These are phyloP conservation scores for Aphodius sticticus DNA, from an alignment of 2,888 invertebrate genomes.

Conservation along the genomic window DNA sequence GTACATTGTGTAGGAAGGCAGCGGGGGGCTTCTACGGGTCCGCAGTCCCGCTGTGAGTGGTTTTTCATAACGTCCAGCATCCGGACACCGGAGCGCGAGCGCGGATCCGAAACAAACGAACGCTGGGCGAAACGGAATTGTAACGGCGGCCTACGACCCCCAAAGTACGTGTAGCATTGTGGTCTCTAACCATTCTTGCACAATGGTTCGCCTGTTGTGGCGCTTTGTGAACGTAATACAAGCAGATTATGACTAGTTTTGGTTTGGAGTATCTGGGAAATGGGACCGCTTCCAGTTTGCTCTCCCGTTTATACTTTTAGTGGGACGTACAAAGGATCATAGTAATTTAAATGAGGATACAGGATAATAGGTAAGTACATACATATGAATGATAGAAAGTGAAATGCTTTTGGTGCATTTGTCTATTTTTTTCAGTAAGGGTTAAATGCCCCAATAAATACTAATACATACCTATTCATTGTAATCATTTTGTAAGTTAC, in stretches of 20 bases:
- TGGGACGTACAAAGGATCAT: too few relatives aligned
- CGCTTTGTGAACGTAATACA: not conserved
- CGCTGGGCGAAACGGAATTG: not conserved
- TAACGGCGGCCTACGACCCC: not conserved
- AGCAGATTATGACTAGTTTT: not conserved
- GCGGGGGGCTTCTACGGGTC: slow-evolving; percentile 51
- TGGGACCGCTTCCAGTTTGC: too few relatives aligned
- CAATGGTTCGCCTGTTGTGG: not conserved
- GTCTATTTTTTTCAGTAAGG: too few relatives aligned
- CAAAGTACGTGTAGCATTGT: slow-evolving; percentile 4
- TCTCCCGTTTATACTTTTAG: too few relatives aligned
- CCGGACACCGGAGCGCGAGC: not conserved
- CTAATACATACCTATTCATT: too few relatives aligned
- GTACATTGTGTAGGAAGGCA: slow-evolving; percentile 51
- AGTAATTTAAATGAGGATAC: too few relatives aligned
- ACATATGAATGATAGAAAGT: too few relatives aligned
- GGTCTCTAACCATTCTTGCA: not conserved
- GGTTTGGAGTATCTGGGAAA: not conserved
- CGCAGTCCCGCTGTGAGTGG: slow-evolving; percentile 43
- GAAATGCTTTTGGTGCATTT: too few relatives aligned
- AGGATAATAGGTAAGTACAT: too few relatives aligned
- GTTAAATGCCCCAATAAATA: too few relatives aligned
- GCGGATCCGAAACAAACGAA: slow-evolving; percentile 4
- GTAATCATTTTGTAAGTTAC: too few relatives aligned
- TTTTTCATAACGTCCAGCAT: slow-evolving; percentile 17